Percentiles rank a stretch among this genome's conserved stretches.
Evolutionary conservation across 2,888 invertebrate genomes (phyloP).

Genomic region (Torymus auratus): DNA sequence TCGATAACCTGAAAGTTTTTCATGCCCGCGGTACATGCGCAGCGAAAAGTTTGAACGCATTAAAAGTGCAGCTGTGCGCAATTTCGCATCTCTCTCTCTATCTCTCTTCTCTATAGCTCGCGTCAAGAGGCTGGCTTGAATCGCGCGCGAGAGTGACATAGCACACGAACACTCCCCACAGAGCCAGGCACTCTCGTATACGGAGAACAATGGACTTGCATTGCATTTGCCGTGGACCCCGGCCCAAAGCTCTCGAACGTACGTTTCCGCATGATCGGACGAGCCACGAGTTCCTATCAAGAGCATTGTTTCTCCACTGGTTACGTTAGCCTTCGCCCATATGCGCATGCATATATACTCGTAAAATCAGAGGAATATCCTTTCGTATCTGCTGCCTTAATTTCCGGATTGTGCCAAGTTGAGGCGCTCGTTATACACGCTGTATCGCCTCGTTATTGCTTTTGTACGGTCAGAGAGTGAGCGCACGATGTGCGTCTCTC

Average conservation of each 20-base stretch:
- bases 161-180: too few species aligned
- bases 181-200: not conserved
- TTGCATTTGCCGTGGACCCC: too few species aligned
- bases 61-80: slow-evolving; percentile 43
- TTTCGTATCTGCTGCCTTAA: slow-evolving; percentile 18
- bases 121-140: too few species aligned
- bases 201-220: too few species aligned
- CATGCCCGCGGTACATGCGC: not conserved
- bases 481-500: too few species aligned
- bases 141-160: too few species aligned
- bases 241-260: too few species aligned
- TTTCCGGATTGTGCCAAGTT: slow-evolving; percentile 19
- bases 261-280: too few species aligned
- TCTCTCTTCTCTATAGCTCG: too few species aligned
- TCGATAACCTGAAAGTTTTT: slow-evolving; percentile 37
- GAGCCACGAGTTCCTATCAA: too few species aligned
- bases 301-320: too few species aligned
- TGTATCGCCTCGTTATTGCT: slow-evolving; percentile 33
- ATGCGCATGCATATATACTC: not conserved
- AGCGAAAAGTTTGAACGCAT: slow-evolving; percentile 32
- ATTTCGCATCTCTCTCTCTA: not conserved
- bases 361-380: not conserved
- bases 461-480: slow-evolving; percentile 30
- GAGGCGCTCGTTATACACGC: not conserved
- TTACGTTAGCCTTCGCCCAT: too few species aligned